phyloP scores from a whole-genome alignment of 1,140 invertebrate species.

The Helicoverpa zea region DNA sequence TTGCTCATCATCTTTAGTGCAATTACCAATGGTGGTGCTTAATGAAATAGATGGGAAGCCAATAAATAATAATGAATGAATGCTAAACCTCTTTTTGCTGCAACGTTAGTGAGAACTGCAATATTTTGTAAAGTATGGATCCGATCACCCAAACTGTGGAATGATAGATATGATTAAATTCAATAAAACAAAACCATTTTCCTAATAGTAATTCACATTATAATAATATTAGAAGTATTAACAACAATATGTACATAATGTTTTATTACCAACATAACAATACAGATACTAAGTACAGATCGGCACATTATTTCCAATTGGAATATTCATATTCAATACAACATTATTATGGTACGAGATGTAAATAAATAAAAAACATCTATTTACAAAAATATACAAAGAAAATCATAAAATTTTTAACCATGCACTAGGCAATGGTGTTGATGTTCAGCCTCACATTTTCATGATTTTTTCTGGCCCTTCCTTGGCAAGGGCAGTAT shows the following conservation, averaged over 20 bases:
- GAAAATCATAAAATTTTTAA: slow-evolving; percentile 42
- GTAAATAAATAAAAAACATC: slow-evolving; percentile 65
- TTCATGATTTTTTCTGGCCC: slow-evolving; percentile 53
- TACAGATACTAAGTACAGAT: slow-evolving; percentile 77
- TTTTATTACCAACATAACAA: slow-evolving; percentile 70
- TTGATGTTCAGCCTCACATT: slow-evolving; percentile 43
- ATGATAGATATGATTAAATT: background rate
- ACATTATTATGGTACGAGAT: slow-evolving; percentile 51
- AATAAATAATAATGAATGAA: too few relatives aligned
- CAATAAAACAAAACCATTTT: slow-evolving; percentile 57
- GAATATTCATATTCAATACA: slow-evolving; percentile 29
- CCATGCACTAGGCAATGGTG: slow-evolving; percentile 18
- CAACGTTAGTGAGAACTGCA: too few relatives aligned
- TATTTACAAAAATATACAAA: slow-evolving; percentile 79
- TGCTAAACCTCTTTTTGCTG: too few relatives aligned
- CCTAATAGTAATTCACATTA: slow-evolving; percentile 68
- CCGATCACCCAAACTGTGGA: too few relatives aligned
- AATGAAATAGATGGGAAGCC: too few relatives aligned
- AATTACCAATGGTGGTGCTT: too few relatives aligned
- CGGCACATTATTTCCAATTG: slow-evolving; percentile 57
- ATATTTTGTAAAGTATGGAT: too few relatives aligned
- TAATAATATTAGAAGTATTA: slow-evolving; percentile 56
- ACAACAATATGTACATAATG: slow-evolving; percentile 75
- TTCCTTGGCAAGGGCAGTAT: slow-evolving; percentile 63
- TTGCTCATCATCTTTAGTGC: too few relatives aligned